These are phyloP conservation scores for Ochotona curzoniae DNA, from an alignment of 2,113 vertebrate genomes.

Conservation along the genomic window DNA sequence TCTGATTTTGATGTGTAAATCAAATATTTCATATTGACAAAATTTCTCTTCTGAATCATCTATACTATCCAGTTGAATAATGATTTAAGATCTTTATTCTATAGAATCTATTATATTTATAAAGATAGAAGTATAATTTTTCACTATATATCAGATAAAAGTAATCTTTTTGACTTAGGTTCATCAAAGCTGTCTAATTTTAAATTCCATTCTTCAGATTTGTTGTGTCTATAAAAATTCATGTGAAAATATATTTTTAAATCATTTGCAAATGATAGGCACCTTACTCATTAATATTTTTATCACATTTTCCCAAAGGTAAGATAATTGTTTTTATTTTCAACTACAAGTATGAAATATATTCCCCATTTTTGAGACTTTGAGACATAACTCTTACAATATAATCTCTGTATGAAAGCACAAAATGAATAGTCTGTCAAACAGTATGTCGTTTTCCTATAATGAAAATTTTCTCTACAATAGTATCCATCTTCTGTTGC, in stretches of 20 bases:
- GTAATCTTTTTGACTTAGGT: conserved; percentile 22
- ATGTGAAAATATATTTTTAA: conserved; percentile 7
- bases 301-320: background rate
- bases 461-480: conserved; percentile 55
- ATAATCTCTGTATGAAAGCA: conserved; percentile 49
- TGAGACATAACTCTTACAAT: conserved; percentile 46
- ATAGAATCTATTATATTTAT: conserved; percentile 10
- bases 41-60: conserved; percentile 15
- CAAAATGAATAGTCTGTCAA: conserved; percentile 66
- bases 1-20: background rate
- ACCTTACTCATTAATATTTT: conserved; percentile 50
- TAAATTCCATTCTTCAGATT: background rate
- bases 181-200: conserved; percentile 41
- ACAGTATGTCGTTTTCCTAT: background rate
- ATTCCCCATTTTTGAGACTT: conserved; percentile 51
- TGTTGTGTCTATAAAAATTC: background rate
- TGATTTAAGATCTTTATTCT: background rate
- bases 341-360: conserved; percentile 30
- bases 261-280: conserved; percentile 12
- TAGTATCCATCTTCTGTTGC: conserved; percentile 46
- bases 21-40: conserved; percentile 9
- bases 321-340: conserved; percentile 51
- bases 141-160: background rate
- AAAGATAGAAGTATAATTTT: conserved; percentile 1
- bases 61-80: background rate